Evolutionary conservation across 2,888 invertebrate species (phyloP).

Genomic region (Lasioglossum calceatum): DNA sequence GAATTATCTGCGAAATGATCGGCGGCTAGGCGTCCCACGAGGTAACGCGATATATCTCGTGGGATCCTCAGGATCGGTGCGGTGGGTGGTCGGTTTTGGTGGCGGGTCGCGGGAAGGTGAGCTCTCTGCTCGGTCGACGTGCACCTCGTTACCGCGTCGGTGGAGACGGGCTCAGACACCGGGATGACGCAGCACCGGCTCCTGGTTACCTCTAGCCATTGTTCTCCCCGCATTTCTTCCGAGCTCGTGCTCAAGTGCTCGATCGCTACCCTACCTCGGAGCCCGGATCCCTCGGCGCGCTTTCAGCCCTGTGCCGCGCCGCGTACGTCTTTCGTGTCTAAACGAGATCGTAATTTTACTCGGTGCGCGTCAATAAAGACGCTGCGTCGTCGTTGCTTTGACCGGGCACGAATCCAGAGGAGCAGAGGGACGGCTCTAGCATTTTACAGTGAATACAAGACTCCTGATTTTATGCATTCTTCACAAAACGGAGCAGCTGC

Average conservation of each 20-base stretch:
- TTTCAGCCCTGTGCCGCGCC: slow-evolving; percentile 55
- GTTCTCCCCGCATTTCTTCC: slow-evolving; percentile 82
- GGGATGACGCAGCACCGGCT: slow-evolving; percentile 82
- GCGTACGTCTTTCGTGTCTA: slow-evolving; percentile 63
- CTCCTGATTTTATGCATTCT: too few relatives aligned
- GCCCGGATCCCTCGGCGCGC: slow-evolving; percentile 70
- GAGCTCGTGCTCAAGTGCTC: slow-evolving; percentile 84
- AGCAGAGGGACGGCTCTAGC: not conserved
- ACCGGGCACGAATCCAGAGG: not conserved
- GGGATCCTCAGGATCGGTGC: slow-evolving; percentile 13
- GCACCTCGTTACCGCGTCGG: slow-evolving; percentile 78
- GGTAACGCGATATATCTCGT: slow-evolving; percentile 47
- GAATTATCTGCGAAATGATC: slow-evolving; percentile 17
- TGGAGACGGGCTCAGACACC: slow-evolving; percentile 77
- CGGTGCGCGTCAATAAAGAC: slow-evolving; percentile 26
- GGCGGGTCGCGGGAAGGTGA: slow-evolving; percentile 68
- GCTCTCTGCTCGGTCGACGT: slow-evolving; percentile 52
- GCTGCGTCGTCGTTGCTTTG: slow-evolving; percentile 18
- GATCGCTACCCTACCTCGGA: slow-evolving; percentile 77
- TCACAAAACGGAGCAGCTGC: too few relatives aligned
- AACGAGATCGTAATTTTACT: slow-evolving; percentile 55
- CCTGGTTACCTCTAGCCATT: slow-evolving; percentile 81
- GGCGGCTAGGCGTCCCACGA: slow-evolving; percentile 13
- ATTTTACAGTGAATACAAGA: too few relatives aligned
- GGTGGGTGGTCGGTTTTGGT: slow-evolving; percentile 73